These are phyloP conservation scores for Lasioglossum leucozonium DNA, from an alignment of 2,888 invertebrate species.

Conservation along the genomic window DNA sequence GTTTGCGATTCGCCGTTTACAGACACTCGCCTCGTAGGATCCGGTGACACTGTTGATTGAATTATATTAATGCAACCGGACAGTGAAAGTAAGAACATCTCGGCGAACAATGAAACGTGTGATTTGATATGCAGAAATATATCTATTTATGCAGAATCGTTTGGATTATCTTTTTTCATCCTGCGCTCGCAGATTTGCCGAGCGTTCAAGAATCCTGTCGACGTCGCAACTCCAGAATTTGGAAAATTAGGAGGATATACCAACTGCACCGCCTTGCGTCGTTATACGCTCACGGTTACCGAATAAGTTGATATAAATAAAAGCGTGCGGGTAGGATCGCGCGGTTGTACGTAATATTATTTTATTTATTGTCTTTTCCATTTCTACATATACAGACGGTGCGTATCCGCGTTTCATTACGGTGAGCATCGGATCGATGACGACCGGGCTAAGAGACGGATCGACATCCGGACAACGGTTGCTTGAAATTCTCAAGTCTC, in stretches of 20 bases:
- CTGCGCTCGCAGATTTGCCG: neutral
- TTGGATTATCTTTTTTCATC: neutral
- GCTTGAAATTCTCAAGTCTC: slow-evolving; percentile 28
- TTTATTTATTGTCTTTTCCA: slow-evolving; percentile 77
- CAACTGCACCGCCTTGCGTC: neutral
- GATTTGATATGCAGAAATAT: slow-evolving; percentile 14
- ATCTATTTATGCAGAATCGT: slow-evolving; percentile 35
- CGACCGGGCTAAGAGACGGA: slow-evolving; percentile 64
- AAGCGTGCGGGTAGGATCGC: neutral
- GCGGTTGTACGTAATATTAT: slow-evolving; percentile 63
- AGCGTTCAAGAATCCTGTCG: neutral
- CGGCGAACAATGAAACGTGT: neutral
- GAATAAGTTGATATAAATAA: neutral
- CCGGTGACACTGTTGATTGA: slow-evolving; percentile 26
- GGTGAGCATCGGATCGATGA: slow-evolving; percentile 70
- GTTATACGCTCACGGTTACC: neutral
- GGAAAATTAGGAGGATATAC: neutral
- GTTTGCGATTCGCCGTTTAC: neutral
- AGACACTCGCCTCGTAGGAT: slow-evolving; percentile 25
- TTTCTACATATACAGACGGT: slow-evolving; percentile 74
- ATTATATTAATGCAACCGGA: slow-evolving; percentile 50
- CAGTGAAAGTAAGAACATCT: neutral
- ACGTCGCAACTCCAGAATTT: neutral
- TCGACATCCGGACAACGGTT: slow-evolving; percentile 55
- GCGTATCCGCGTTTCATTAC: slow-evolving; percentile 70